Conservation (phyloP, 2,797 vertebrate species). For the Rhabdomys pumilio region DNA sequence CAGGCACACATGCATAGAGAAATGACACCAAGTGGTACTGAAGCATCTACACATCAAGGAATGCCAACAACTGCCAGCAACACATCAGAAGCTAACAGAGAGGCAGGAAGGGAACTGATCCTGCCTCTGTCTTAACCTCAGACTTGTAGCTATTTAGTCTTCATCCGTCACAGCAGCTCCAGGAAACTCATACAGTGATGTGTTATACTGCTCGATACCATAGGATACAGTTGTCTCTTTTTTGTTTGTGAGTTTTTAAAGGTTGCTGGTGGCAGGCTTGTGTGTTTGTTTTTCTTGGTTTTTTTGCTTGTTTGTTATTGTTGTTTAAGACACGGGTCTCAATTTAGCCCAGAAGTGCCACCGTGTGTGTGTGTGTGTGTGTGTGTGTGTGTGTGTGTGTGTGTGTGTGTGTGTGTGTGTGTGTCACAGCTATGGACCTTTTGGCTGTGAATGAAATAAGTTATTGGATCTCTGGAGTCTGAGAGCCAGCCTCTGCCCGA, state of each 20-base stretch:
- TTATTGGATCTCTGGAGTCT: constrained; percentile 21
- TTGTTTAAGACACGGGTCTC: not conserved
- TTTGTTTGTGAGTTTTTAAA: not conserved
- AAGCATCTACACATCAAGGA: not conserved
- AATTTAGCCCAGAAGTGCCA: not conserved
- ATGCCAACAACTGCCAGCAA: not conserved
- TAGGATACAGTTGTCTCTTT: not conserved
- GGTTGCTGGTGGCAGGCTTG: not conserved
- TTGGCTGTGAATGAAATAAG: not conserved
- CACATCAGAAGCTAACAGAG: not conserved
- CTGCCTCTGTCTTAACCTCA: not conserved
- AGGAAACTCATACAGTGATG: not conserved
- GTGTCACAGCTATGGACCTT: not conserved
- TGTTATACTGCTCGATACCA: not conserved
- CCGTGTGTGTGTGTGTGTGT: too few species aligned
- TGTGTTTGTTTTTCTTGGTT: not conserved
- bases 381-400: too few species aligned
- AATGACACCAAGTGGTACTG: not conserved
- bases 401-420: too few species aligned
- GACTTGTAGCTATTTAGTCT: not conserved
- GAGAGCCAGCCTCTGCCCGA: not conserved
- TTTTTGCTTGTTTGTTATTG: not conserved
- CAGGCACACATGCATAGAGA: not conserved
- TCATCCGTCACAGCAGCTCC: not conserved
- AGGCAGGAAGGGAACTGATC: not conserved